Conservation (phyloP, 2,797 vertebrate species). For the Fundulus diaphanus region DNA sequence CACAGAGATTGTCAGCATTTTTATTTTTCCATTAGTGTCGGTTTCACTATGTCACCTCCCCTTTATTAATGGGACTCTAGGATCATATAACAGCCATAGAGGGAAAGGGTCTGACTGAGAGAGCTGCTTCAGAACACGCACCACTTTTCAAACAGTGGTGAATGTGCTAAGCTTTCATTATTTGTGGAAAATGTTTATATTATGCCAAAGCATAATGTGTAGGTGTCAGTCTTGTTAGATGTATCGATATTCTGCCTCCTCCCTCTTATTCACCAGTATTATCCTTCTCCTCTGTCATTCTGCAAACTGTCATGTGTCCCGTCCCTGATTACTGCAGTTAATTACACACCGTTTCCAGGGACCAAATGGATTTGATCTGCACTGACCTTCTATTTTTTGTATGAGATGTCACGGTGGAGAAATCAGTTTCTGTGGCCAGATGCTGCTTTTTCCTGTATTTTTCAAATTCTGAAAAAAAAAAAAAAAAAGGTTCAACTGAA, state of each 20-base stretch:
- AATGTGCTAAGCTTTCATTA: conserved; percentile 25
- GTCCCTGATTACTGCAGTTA: conserved; percentile 67
- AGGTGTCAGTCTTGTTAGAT: conserved; percentile 17
- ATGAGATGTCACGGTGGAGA: conserved; percentile 34
- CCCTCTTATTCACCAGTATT: conserved; percentile 14
- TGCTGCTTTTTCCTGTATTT: conserved; percentile 2
- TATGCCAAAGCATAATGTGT: conserved; percentile 12
- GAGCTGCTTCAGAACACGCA: neutral
- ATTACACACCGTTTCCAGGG: conserved; percentile 62
- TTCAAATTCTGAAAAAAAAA: conserved; percentile 6
- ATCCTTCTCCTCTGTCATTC: conserved; percentile 42
- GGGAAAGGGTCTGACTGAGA: neutral
- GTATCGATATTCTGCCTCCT: conserved; percentile 15
- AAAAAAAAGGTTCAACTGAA: neutral
- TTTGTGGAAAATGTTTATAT: conserved; percentile 13
- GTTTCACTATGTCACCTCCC: conserved; percentile 36
- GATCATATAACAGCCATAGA: conserved; percentile 35
- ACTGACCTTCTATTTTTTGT: conserved; percentile 49
- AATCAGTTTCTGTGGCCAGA: neutral
- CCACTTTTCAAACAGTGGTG: conserved; percentile 18
- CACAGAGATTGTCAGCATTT: conserved; percentile 32
- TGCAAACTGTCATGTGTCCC: conserved; percentile 56
- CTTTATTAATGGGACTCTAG: conserved; percentile 33
- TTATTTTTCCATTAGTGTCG: conserved; percentile 60
- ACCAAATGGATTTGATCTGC: conserved; percentile 66